Evolutionary conservation across 2,113 vertebrate species (phyloP), one percentile per base, ranked within the genome.

Genomic region (Hyaena hyaena): DNA sequence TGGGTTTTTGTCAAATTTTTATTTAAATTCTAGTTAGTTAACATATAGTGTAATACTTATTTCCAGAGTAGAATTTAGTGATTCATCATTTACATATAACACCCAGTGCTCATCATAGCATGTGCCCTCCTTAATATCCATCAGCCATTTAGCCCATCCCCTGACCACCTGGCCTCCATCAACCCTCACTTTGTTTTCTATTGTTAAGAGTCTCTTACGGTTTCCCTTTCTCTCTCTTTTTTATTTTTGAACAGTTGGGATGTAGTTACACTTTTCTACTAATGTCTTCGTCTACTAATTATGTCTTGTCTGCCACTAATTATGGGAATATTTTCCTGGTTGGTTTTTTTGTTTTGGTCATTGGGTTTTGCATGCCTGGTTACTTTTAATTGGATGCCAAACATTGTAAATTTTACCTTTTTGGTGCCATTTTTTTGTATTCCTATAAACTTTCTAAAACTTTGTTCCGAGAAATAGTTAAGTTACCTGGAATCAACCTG

Each of bases 381-480:
- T 86, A 69, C 24, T 81, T 95, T 77, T 97, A 77, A 91, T 69
- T 77, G 16, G 50, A 68, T 77, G 10, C 39, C 43, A 88, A 76
- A 68, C 16, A 48, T 76, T 73, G 17, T 26, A 10, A 66, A 85
- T 45, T 93, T 73, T 74, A 53, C 48, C 31, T 83, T 95, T 12
- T 48, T 77, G 31, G 26, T 83, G 53, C 19, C n/a, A 85, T 71
- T 85, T 81, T 84, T 84, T 43, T 63, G 8, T 90, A 79, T 83
- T 81, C 23, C 7, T 63, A 48, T 23, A 71, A 63, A 73, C 28
- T 45, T 82, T 58, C 31, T 77, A 53, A 93, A 88, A 12, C 4
- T 97, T 87, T 92, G 24, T 89, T 93, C n/a, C 45, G 48, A 93
- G 26, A 61, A 4, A 81, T 12, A 87, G 48, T 68, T 93, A 95